These are phyloP conservation scores for Cepaea nemoralis DNA, from an alignment of 1,140 invertebrate genomes.

Conservation along the genomic window DNA sequence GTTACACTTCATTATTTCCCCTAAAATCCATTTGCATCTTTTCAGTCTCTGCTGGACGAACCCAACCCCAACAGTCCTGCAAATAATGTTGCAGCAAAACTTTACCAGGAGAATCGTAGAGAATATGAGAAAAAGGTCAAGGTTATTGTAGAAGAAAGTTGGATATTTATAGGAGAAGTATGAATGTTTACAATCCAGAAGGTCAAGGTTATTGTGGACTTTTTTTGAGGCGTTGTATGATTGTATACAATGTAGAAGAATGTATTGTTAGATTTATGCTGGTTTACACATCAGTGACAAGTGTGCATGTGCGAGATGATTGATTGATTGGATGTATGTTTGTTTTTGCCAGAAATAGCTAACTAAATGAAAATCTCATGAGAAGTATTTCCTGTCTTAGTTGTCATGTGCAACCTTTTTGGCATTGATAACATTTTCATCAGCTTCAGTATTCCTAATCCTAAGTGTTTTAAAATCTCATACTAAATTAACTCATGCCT, in stretches of 20 bases:
- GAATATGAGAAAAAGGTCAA: constrained; percentile 73
- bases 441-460: too few relatives aligned
- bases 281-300: not conserved
- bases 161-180: constrained; percentile 67
- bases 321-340: not conserved
- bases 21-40: constrained; percentile 26
- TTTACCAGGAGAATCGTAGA: constrained; percentile 71
- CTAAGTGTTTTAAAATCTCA: too few relatives aligned
- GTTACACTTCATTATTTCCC: not conserved
- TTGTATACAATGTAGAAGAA: not conserved
- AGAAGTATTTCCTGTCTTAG: not conserved
- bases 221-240: constrained; percentile 61
- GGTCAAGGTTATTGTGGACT: constrained; percentile 70
- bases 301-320: not conserved
- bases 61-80: constrained; percentile 73
- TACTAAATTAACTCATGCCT: too few relatives aligned
- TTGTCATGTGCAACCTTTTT: too few relatives aligned
- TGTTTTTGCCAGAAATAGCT: not conserved
- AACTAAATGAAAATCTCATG: not conserved
- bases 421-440: too few relatives aligned
- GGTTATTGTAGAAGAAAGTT: constrained; percentile 71
- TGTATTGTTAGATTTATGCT: not conserved
- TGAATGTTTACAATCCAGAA: not conserved
- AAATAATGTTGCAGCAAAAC: constrained; percentile 71
- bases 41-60: constrained; percentile 72